These are phyloP conservation scores for Omphaloscelis lunosa DNA, from an alignment of 2,888 invertebrate species.

Conservation along the genomic window DNA sequence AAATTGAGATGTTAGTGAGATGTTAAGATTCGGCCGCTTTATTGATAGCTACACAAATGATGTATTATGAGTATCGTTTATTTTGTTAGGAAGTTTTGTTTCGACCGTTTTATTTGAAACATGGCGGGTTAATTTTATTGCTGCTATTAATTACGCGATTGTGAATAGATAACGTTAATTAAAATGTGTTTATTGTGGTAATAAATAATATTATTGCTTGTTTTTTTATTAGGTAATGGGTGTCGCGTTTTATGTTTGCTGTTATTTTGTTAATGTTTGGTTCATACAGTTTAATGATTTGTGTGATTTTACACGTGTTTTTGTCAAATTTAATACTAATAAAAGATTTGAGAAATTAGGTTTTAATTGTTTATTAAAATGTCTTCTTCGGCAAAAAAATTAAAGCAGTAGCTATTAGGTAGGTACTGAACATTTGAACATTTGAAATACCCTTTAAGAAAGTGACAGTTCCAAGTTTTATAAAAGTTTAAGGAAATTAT, in stretches of 20 bases:
- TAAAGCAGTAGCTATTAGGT: neutral
- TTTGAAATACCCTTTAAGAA: neutral
- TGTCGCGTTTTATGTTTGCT: slow-evolving; percentile 60
- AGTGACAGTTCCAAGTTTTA: neutral
- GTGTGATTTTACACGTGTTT: slow-evolving; percentile 62
- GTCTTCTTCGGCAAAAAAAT: no score
- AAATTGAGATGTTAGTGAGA: slow-evolving; percentile 89
- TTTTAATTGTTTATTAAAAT: neutral
- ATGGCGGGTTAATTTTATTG: slow-evolving; percentile 77
- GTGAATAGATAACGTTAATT: slow-evolving; percentile 75
- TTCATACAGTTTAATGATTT: slow-evolving; percentile 49
- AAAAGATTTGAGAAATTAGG: neutral
- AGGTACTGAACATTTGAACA: neutral
- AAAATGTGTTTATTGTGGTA: slow-evolving; percentile 72
- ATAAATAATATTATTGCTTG: slow-evolving; percentile 65
- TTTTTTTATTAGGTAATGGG: slow-evolving; percentile 64
- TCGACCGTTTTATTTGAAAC: slow-evolving; percentile 73
- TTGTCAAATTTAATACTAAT: slow-evolving; percentile 41
- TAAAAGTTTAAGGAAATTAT: neutral
- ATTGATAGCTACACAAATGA: slow-evolving; percentile 89
- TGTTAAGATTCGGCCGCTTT: slow-evolving; percentile 88
- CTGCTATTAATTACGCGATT: slow-evolving; percentile 75
- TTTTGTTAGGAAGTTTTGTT: slow-evolving; percentile 78
- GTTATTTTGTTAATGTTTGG: slow-evolving; percentile 60
- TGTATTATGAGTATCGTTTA: slow-evolving; percentile 86